These are phyloP conservation scores for Alsophila aescularia DNA, from an alignment of 2,888 invertebrate genomes.

Conservation along the genomic window DNA sequence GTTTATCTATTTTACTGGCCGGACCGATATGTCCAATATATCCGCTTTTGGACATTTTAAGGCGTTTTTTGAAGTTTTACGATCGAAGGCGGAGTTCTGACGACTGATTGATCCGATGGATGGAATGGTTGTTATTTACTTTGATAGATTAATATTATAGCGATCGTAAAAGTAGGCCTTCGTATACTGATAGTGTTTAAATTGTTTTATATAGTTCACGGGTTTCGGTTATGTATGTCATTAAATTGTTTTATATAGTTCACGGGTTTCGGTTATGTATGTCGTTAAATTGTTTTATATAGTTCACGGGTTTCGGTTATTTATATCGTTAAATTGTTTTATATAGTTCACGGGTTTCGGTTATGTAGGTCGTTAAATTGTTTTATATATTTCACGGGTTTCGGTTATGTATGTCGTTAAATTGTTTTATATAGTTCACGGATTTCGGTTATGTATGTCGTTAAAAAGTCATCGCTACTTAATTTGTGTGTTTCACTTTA, in stretches of 20 bases:
- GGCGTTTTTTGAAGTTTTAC: conserved; percentile 31
- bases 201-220: conserved; percentile 9
- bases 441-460: conserved; percentile 6
- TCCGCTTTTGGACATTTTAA: conserved; percentile 2
- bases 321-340: conserved; percentile 10
- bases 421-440: conserved; percentile 9
- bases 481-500: conserved; percentile 2
- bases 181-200: conserved; percentile 6
- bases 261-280: conserved; percentile 3
- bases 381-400: conserved; percentile 1
- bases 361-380: conserved; percentile 10
- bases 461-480: conserved; percentile 11
- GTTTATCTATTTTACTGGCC: conserved; percentile 29
- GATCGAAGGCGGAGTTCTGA: conserved; percentile 28
- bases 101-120: conserved; percentile 31
- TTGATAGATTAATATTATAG: conserved; percentile 26
- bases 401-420: conserved; percentile 8
- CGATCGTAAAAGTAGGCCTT: conserved; percentile 10
- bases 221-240: conserved; percentile 6
- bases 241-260: conserved; percentile 11
- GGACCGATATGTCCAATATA: conserved; percentile 12
- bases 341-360: conserved; percentile 3
- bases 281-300: conserved; percentile 14
- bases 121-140: conserved; percentile 33
- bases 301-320: conserved; percentile 1